Base-by-base conservation (phyloP, 2,888 invertebrate genomes). In the Zygogramma bicolorata region DNA sequence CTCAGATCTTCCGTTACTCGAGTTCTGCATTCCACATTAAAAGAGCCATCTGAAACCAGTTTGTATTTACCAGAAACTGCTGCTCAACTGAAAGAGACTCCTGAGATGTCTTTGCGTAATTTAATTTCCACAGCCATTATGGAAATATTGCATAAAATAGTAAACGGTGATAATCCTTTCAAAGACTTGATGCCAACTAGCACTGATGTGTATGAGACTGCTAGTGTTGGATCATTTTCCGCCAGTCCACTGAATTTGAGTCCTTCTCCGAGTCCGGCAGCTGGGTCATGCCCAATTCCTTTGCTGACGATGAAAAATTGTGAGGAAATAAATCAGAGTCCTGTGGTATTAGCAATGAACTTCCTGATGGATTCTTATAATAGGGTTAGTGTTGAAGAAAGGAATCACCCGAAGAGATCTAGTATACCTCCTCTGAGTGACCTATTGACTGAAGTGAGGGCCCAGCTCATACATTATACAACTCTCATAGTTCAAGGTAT, bases 391-490 rank as follows among this genome's bases (percentile, higher is more conserved):
- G 84, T 91, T 0, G 95, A 95, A 84, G 94, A 94, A 85, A 88
- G 93, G 79, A 92, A 92, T 83, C 90, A 94, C 84, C 92, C 94
- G 20, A 95, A 94, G 88, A 91, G 92, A 84, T 92, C 93, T 79
- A 94, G 93, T 74, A 90, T 92, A 77, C 93, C 93, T 1, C 94
- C 94, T 5, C 85, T 95, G 74, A 93, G 92, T 82, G 92, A 92
- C 77, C 87, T 94, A 60, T 86, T 95, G 67, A 83, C 88, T 73
- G 89, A 87, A 81, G 82, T 91, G 77, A 87, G 91, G 76, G 89
- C 89, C 68, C 88, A 90, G 81, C 84, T 91, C 49, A 80, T 91
- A 4, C 88, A 89, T 75, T 89, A 90, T 80, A 88, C 91, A 1
- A 87, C 90, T 49, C 86, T 93, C 10, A 86, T 92, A 49, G 85